Conservation (phyloP, 2,113 vertebrate species). For the Beaufortia kweichowensis region DNA sequence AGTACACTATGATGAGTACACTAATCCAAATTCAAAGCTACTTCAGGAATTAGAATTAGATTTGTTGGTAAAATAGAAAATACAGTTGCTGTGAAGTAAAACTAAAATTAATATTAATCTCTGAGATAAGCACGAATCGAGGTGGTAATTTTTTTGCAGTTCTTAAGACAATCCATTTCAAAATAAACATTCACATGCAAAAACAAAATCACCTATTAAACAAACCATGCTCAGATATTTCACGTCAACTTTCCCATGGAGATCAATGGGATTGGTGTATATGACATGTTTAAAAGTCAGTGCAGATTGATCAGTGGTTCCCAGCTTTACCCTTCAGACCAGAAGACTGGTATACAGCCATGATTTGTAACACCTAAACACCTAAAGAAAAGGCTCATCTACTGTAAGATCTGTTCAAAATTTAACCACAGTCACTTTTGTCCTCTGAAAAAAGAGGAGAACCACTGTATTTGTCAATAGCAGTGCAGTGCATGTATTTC, state of each 20-base stretch:
- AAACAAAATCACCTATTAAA: slow-evolving; percentile 13
- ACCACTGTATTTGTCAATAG: slow-evolving; percentile 53
- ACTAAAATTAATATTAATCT: too few species aligned
- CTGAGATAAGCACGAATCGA: neutral
- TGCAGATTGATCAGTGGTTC: slow-evolving; percentile 33
- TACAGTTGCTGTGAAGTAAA: neutral
- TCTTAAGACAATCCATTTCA: neutral
- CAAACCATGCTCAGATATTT: slow-evolving; percentile 39
- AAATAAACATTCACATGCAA: slow-evolving; percentile 27
- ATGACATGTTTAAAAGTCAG: neutral
- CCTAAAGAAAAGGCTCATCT: neutral
- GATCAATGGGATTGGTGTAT: neutral
- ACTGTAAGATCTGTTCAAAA: neutral
- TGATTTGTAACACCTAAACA: neutral
- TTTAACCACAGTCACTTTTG: neutral
- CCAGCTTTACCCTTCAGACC: slow-evolving; percentile 42
- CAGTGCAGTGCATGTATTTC: slow-evolving; percentile 49
- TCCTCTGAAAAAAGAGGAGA: slow-evolving; percentile 57
- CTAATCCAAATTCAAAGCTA: slow-evolving; percentile 5
- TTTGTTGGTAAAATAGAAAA: neutral
- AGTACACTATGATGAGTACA: too few species aligned
- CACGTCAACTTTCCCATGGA: neutral
- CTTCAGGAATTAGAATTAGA: neutral
- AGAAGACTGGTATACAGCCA: slow-evolving; percentile 4
- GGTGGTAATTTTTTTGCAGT: neutral